phyloP scores from a whole-genome alignment of 2,797 vertebrate species.

The Phalloptychus januarius region DNA sequence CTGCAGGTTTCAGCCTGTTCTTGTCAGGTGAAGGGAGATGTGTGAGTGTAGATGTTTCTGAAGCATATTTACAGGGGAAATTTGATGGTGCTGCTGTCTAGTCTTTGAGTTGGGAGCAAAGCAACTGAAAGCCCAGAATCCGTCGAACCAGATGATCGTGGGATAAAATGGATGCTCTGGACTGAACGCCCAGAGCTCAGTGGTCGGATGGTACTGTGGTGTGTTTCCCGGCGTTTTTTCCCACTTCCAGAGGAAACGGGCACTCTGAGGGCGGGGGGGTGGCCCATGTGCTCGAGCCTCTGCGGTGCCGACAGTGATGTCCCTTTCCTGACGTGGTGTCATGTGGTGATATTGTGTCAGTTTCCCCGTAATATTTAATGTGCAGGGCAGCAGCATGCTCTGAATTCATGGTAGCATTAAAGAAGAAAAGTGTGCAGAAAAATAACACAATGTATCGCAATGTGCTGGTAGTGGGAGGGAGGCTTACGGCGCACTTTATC shows the following conservation, averaged over 20 bases:
- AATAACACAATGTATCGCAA: conserved; percentile 37
- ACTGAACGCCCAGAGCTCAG: conserved; percentile 23
- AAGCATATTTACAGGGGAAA: conserved; percentile 54
- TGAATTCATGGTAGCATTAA: conserved; percentile 77
- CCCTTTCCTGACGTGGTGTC: conserved; percentile 68
- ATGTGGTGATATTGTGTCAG: conserved; percentile 76
- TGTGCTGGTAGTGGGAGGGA: conserved; percentile 29
- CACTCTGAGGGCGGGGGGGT: conserved; percentile 27
- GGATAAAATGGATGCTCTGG: conserved; percentile 34
- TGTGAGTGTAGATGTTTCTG: conserved; percentile 53
- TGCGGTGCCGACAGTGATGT: conserved; percentile 53
- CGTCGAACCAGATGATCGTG: conserved; percentile 33
- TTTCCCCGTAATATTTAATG: conserved; percentile 72
- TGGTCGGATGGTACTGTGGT: conserved; percentile 11
- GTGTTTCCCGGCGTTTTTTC: conserved; percentile 30
- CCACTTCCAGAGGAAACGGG: conserved; percentile 25
- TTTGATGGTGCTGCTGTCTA: conserved; percentile 33
- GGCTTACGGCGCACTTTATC: conserved; percentile 40
- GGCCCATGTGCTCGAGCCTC: conserved; percentile 33
- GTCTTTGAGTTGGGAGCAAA: conserved; percentile 42
- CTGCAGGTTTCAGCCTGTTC: conserved; percentile 40
- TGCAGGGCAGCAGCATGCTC: conserved; percentile 74
- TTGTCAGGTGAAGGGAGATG: conserved; percentile 45
- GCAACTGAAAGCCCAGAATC: conserved; percentile 42
- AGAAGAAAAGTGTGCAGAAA: conserved; percentile 66